A percentile compares a stretch with the other conserved stretches of the same genome.
These are phyloP conservation scores for Patella caerulea DNA, from an alignment of 2,888 invertebrate species.

Conservation along the genomic window DNA sequence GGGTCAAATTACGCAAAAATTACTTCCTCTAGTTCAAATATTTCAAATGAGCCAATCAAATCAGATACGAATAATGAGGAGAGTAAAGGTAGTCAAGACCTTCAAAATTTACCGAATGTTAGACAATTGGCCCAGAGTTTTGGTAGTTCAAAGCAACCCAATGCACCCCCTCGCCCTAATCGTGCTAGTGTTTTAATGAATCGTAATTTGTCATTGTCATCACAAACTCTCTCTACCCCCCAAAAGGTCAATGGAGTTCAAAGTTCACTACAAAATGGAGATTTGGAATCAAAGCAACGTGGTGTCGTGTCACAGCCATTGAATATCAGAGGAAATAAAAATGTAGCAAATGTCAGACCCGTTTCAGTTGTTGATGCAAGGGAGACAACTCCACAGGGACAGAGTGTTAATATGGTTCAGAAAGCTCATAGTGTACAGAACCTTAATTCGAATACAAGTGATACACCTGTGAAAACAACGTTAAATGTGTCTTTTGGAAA, in stretches of 20 bases:
- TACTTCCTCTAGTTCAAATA: background rate
- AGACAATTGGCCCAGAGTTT: constrained; percentile 36
- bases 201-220: constrained; percentile 7
- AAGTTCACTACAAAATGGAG: constrained; percentile 9
- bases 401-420: background rate
- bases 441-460: background rate
- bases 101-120: constrained; percentile 36
- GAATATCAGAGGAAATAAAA: background rate
- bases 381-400: background rate
- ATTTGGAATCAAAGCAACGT: background rate
- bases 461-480: background rate
- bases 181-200: background rate
- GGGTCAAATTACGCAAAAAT: constrained; percentile 22
- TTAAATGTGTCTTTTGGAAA: constrained; percentile 4
- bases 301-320: background rate
- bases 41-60: background rate
- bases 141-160: constrained; percentile 18
- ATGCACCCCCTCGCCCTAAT: background rate
- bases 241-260: constrained; percentile 7
- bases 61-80: background rate
- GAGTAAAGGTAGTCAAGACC: constrained; percentile 9
- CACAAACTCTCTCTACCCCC: background rate
- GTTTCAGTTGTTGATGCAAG: constrained; percentile 1
- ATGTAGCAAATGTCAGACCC: background rate
- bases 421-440: constrained; percentile 13